phyloP scores from a whole-genome alignment of 2,113 vertebrate genomes.

The Rhodinocichla rosea region DNA sequence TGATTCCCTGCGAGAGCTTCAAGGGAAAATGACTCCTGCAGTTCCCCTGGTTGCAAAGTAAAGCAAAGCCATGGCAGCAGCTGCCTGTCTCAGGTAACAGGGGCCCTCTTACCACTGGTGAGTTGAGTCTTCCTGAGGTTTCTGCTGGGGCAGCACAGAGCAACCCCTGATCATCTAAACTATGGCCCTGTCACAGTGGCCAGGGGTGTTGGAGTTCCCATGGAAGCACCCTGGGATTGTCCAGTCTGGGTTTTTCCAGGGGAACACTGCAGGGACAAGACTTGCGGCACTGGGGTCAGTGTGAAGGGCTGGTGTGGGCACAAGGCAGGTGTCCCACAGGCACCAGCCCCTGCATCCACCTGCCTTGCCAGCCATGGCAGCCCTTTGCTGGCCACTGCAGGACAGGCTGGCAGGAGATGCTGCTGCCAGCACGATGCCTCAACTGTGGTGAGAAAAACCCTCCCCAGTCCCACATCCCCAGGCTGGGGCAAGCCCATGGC shows the following conservation, averaged over 20 bases:
- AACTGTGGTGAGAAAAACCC: accelerated
- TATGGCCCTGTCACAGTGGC: accelerated
- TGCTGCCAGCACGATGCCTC: accelerated
- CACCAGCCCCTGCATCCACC: background rate
- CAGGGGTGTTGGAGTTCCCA: background rate
- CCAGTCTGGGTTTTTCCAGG: background rate
- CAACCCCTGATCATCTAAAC: background rate
- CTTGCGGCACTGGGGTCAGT: accelerated
- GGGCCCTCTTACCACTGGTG: background rate
- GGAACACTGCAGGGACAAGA: background rate
- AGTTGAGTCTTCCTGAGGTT: background rate
- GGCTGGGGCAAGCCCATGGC: background rate
- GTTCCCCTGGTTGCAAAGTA: background rate
- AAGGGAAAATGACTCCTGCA: background rate
- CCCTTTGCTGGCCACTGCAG: background rate
- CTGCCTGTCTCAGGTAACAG: background rate
- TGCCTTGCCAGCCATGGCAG: background rate
- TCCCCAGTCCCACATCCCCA: too few species aligned
- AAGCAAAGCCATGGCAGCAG: background rate
- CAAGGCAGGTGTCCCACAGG: background rate
- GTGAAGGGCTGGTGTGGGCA: background rate
- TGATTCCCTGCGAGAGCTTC: background rate
- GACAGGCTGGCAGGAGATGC: background rate
- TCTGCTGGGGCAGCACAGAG: background rate
- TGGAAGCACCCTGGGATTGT: background rate